Base-by-base conservation (phyloP, 1,140 invertebrate species). In the Patella vulgata region DNA sequence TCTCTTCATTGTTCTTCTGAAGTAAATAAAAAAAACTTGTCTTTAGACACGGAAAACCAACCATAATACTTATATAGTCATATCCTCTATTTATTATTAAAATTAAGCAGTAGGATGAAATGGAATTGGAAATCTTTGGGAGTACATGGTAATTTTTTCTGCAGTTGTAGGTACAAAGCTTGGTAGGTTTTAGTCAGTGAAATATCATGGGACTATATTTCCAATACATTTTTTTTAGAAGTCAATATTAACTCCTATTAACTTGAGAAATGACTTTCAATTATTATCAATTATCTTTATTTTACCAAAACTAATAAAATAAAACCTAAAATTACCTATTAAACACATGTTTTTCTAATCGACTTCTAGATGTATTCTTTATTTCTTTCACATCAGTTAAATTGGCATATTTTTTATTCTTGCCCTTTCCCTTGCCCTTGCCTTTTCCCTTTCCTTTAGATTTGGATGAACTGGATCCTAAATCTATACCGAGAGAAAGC, bases 301-400 rank as follows among this genome's bases (percentile, higher is more conserved):
- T n/a, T n/a, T n/a, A n/a, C n/a, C n/a, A n/a, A n/a, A n/a, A n/a
- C n/a, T n/a, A n/a, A n/a, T n/a, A n/a, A n/a, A n/a, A n/a, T n/a
- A n/a, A n/a, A n/a, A n/a, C n/a, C n/a, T n/a, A n/a, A n/a, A n/a
- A 39, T 69, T 67, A 82, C 74, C 62, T 77, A 56, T 79, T 82
- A 50, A 84, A 77, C 6, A 84, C 59, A 30, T 77, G 82, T 28
- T 71, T 74, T 51, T 83, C 78, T 33, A 87, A 61, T 54, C 86
- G 65, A 44, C 76, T 78, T 14, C 80, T 64, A 5, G 77, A 50
- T 14, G 79, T 83, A 51, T 82, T 75, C 19, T 76, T 60, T 6
- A 61, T 59, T 33, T 72, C 74, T 25, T 68, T 71, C 1, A 86
- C 75, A 64, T 87, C 74, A 17, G 81, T 85, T 52, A 87, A 63